Base-by-base conservation (phyloP, 2,113 vertebrate species). In the Tylochromis polylepis region DNA sequence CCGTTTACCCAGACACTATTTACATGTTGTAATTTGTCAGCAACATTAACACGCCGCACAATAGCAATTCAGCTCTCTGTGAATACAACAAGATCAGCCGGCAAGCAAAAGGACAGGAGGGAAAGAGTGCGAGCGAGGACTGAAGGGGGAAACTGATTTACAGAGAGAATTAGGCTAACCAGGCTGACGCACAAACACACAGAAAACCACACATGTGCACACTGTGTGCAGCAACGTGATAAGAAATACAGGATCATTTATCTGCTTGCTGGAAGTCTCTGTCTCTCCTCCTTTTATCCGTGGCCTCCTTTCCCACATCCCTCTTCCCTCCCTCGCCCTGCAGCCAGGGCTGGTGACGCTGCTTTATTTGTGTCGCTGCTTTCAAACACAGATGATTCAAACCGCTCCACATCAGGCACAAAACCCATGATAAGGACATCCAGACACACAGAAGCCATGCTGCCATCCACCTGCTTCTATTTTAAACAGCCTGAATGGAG, bases 1-100 rank as follows among this genome's bases (percentile, higher is more conserved):
- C 38, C 55, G 53, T 43, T 46, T 49, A 80, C 81, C 84, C 87
- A 82, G 83, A 84, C 88, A 12, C 82, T 80, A 75, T 93, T 92
- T 87, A 91, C 87, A 89, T 87, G 83, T 84, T 90, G 87, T 93
- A 90, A 94, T 94, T 93, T 95, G 88, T 94, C 92, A 89, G 84
- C 87, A 87, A 84, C 91, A 88, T 91, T 89, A 93, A 88, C 83
- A 78, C 59, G 8, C 55, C 0, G n/a, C 90, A 91, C 83, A 88
- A 92, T 53, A 22, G 89, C 43, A 75, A 84, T 62, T 91, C 77
- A 93, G 57, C 77, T 15, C 20, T 14, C 36, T 43, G 62, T 55
- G 85, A 87, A 87, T 60, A 79, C 90, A 88, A 83, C 87, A 12
- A 85, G 84, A 88, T 86, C 75, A 59, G 72, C 62, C 38, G 5